A percentile compares a stretch with the other conserved stretches of the same genome.
phyloP scores from a whole-genome alignment of 1,140 invertebrate species.

The Lordiphosa collinella region DNA sequence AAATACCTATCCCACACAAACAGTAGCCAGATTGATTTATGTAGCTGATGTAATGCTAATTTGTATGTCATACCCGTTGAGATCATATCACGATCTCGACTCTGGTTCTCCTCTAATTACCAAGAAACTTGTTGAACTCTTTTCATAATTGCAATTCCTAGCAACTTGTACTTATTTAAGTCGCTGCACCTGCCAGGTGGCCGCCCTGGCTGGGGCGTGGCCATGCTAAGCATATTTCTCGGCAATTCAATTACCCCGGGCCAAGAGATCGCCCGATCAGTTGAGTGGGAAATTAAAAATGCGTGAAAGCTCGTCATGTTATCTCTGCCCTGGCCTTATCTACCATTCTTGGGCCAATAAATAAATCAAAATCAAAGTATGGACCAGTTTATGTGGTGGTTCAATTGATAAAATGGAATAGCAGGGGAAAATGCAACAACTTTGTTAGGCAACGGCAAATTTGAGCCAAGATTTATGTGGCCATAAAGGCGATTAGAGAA shows the following conservation, averaged over 20 bases:
- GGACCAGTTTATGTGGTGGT: slow-evolving; percentile 58
- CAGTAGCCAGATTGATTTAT: slow-evolving; percentile 4
- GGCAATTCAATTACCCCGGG: neutral
- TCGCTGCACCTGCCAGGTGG: slow-evolving; percentile 47
- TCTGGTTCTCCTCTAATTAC: no score
- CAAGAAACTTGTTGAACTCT: slow-evolving; percentile 18
- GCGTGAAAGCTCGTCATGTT: slow-evolving; percentile 61
- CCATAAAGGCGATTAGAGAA: slow-evolving; percentile 72
- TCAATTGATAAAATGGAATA: slow-evolving; percentile 55
- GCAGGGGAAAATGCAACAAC: slow-evolving; percentile 36
- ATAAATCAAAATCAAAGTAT: slow-evolving; percentile 64
- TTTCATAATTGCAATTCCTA: slow-evolving; percentile 15
- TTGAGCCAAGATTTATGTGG: slow-evolving; percentile 72
- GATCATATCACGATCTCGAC: slow-evolving; percentile 7
- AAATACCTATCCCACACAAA: neutral
- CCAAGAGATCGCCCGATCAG: slow-evolving; percentile 1
- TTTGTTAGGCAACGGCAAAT: slow-evolving; percentile 71
- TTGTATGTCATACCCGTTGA: slow-evolving; percentile 46
- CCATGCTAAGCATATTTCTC: slow-evolving; percentile 21
- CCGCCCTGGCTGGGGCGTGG: slow-evolving; percentile 31
- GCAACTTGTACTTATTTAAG: neutral
- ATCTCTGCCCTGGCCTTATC: slow-evolving; percentile 46
- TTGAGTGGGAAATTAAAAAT: slow-evolving; percentile 57
- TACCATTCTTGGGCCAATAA: neutral
- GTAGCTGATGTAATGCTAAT: slow-evolving; percentile 62